Conservation (phyloP, 2,113 vertebrate genomes). For the Plecotus auritus region DNA sequence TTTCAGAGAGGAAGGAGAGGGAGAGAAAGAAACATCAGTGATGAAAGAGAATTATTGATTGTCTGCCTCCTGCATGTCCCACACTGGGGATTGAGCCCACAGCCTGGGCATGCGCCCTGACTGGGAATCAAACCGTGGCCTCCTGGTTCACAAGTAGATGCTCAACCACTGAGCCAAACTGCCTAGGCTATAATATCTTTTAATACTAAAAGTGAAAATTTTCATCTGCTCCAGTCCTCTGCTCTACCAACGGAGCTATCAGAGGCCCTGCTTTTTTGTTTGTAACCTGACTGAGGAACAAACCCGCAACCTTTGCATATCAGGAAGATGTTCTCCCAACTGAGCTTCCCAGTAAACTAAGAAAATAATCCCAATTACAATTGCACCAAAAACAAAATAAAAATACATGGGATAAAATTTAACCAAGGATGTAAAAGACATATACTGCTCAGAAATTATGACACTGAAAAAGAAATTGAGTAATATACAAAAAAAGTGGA, state of each 20-base stretch:
- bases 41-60: no score
- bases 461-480: not conserved
- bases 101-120: no score
- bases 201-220: not conserved
- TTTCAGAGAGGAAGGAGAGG: no score
- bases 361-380: not conserved
- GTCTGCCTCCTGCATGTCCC: no score
- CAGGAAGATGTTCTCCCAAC: not conserved
- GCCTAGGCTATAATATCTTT: not conserved
- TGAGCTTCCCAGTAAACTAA: not conserved
- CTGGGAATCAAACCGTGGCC: no score
- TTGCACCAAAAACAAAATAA: not conserved
- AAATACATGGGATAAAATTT: not conserved
- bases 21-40: no score
- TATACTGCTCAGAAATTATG: not conserved
- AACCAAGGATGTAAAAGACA: not conserved
- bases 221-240: not conserved
- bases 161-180: no score
- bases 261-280: not conserved
- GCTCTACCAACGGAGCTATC: not conserved
- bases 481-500: not conserved
- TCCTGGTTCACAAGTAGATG: no score
- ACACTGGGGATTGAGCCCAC: no score
- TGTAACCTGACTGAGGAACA: not conserved
- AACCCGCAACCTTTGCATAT: not conserved